Evolutionary conservation across 2,113 vertebrate species (phyloP), one percentile per base, ranked within the genome.

Genomic region (Carassius auratus): DNA sequence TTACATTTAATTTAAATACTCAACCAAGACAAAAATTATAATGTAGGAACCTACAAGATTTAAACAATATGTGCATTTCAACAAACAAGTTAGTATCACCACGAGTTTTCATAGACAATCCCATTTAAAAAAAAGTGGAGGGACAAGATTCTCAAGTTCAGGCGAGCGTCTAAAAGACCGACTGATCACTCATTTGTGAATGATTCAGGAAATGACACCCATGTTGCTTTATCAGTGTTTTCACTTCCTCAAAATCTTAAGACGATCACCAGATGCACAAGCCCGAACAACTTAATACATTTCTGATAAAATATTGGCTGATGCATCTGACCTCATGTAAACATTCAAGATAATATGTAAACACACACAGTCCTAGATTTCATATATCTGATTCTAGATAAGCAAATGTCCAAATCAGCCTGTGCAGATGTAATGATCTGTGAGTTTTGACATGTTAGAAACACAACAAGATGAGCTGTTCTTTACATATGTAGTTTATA

Each of bases 241-340:
- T 42, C 45, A 76, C 85, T 86, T 86, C 85, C 78, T 74, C 30
- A 78, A 57, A 85, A 68, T 55, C 48, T 57, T 1, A 15, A 15
- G 2, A 50, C 13, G 7, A 48, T 45, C 6, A 66, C 7, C 2
- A 21, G 17, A 23, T 68, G 45, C 59, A 21, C 26, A 33, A 69
- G 30, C n/a, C 30, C 23, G 7, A 30, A 21, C 15, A 75, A 3
- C 74, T 52, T n/a, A 19, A 33, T 4, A 55, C 2, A 76, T 55
- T 55, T 76, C 15, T 4, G n/a, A 13, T 23, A 48, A 71, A 45
- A 73, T 4, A 23, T 42, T 4, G 8, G 68, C 9, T 71, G 30
- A 69, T 42, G 71, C 71, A 23, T 74, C 19, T 23, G 5, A 48
- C 10, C 36, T 45, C 50, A 50, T n/a, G 19, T n/a, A 59, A 59